Conservation (phyloP, 2,113 vertebrate genomes). For the Semnornis frantzii region DNA sequence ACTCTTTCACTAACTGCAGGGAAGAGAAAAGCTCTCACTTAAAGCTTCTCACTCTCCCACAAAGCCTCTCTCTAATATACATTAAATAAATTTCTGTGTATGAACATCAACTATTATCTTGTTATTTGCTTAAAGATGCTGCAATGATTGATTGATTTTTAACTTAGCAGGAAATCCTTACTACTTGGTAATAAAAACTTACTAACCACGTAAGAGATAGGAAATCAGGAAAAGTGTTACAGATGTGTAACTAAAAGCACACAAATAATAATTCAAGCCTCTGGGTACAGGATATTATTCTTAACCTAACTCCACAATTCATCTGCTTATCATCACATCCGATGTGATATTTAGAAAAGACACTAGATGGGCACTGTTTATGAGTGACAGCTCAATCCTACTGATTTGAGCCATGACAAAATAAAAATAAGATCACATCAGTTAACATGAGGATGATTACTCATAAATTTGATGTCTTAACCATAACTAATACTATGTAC, state of each 20-base stretch:
- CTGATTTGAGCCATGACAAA: not conserved
- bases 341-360: not conserved
- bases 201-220: not conserved
- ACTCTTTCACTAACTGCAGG: not conserved
- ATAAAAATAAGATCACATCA: constrained; percentile 21
- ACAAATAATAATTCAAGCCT: constrained; percentile 21
- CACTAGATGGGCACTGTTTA: not conserved
- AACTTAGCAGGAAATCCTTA: not conserved
- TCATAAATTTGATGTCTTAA: not conserved
- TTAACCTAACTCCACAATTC: not conserved
- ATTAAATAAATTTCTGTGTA: not conserved
- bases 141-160: not conserved
- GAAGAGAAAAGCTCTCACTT: not conserved
- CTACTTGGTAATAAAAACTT: constrained; percentile 15
- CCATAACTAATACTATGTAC: not conserved
- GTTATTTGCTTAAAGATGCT: not conserved
- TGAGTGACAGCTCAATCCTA: constrained; percentile 2
- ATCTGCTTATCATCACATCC: not conserved
- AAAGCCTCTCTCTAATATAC: not conserved
- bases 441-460: not conserved
- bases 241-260: constrained; percentile 18
- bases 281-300: not conserved
- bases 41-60: not conserved
- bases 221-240: not conserved
- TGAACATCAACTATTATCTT: not conserved